A percentile compares a stretch with the other conserved stretches of the same genome.
These are phyloP conservation scores for Apamea epomidion DNA, from an alignment of 2,888 invertebrate species.

Conservation along the genomic window DNA sequence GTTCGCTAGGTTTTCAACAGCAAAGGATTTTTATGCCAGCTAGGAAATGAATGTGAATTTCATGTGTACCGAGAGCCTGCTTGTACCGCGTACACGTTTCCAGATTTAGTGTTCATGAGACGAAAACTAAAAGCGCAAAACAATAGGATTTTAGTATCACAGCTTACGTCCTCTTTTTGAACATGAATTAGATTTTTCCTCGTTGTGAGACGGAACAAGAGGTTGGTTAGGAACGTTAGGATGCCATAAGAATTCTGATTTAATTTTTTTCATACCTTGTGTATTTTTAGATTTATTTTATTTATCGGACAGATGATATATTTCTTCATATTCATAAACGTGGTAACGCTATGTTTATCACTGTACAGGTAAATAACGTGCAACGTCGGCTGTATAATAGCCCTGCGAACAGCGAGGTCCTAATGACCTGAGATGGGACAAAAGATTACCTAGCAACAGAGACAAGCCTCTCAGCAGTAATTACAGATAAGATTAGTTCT, in stretches of 20 bases:
- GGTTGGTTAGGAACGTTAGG: background rate
- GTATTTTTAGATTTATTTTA: background rate
- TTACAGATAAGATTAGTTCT: conserved; percentile 32
- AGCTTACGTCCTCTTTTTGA: conserved; percentile 6
- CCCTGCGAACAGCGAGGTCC: background rate
- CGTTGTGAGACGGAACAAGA: background rate
- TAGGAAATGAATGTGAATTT: background rate
- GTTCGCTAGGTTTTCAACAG: too few species aligned
- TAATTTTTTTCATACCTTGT: background rate
- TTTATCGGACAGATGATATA: too few species aligned
- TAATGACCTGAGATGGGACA: conserved; percentile 10
- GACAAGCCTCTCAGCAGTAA: background rate
- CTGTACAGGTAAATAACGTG: background rate
- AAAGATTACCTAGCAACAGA: background rate
- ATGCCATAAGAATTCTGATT: background rate
- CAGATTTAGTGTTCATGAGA: conserved; percentile 13
- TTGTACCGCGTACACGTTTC: background rate
- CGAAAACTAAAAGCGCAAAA: conserved; percentile 1
- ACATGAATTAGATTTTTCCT: background rate
- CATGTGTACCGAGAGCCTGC: background rate
- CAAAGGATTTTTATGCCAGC: background rate
- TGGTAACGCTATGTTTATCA: background rate
- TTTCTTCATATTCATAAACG: background rate
- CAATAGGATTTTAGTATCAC: conserved; percentile 1
- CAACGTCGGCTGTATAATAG: background rate